Evolutionary conservation across 2,888 invertebrate genomes (phyloP), one percentile per base, ranked within the genome.

Genomic region (Pandemis heparana): DNA sequence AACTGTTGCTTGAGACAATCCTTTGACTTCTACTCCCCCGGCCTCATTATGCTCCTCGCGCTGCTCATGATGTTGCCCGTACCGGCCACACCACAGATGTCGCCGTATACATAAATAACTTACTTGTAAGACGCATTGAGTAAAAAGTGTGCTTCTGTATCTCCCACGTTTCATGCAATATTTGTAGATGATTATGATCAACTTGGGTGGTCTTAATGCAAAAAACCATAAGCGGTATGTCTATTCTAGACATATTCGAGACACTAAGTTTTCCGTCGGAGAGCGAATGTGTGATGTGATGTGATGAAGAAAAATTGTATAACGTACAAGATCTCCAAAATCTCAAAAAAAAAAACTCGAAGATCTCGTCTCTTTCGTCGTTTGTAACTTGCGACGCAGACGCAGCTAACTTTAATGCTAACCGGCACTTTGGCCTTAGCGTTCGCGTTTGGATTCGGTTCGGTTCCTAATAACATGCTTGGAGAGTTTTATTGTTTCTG

Each of bases 401-500:
- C 12, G 10, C 23, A 10, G 9, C 56, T 23, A 23, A 56, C 7
- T 23, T 16, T 8, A 51, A 51, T 2, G 12, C 46, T 46, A 46
- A 46, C 14, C 12, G 14, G 9, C 53, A 53, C 56, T 56, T 56
- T 23, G 23, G 56, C 56, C 56, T 23, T 56, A 56, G 7, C 16
- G 16, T 16, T 8, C 56, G 23, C 56, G 12, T 56, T 18, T 9
- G 16, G 23, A 56, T 56, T 18, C 18, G 18, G 53, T 53, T 18
- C 53, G 53, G 53, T 53, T 56, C 56, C 12, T 56, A 23, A 12
- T 56, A 12, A 56, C 5, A 23, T 56, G 56, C 56, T 56, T 23
- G 56, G 56, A 12, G 56, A 23, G 12, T 56, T 18, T 56, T 18
- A 56, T 23, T 56, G 56, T 56, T 56, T 56, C 56, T 23, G 56